Evolutionary conservation across 2,888 invertebrate species (phyloP).

Genomic region (Phyto melanocephala): DNA sequence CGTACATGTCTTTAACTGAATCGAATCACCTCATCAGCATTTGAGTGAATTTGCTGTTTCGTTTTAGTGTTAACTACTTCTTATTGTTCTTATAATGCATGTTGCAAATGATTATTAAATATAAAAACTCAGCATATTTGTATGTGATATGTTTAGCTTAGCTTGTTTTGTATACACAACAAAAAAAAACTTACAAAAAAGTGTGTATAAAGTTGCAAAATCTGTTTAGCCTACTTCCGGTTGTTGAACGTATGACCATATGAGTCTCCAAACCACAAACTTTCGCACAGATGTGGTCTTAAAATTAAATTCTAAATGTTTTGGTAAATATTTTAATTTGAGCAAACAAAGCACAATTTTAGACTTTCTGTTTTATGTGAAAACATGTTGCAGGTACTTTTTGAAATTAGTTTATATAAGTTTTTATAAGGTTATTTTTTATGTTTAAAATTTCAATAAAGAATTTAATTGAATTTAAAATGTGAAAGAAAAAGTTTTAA

Average conservation of each 20-base stretch:
- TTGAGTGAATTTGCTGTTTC: background rate
- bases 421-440: no score
- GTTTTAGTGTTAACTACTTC: constrained; percentile 6
- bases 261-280: background rate
- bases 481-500: no score
- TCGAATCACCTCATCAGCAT: no score
- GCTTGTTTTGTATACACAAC: background rate
- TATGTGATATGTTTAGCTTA: background rate
- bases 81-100: background rate
- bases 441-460: background rate
- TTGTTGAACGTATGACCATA: constrained; percentile 1
- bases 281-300: background rate
- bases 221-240: constrained; percentile 30
- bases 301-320: background rate
- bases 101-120: constrained; percentile 16
- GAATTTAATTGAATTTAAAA: no score
- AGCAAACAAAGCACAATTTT: background rate
- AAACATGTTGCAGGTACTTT: no score
- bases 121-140: constrained; percentile 35
- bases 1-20: no score
- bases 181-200: background rate
- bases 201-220: background rate
- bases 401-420: background rate
- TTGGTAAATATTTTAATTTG: background rate
- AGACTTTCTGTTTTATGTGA: background rate